These are phyloP conservation scores for Amblyjoppa fuscipennis DNA, from an alignment of 2,888 invertebrate genomes.

Conservation along the genomic window DNA sequence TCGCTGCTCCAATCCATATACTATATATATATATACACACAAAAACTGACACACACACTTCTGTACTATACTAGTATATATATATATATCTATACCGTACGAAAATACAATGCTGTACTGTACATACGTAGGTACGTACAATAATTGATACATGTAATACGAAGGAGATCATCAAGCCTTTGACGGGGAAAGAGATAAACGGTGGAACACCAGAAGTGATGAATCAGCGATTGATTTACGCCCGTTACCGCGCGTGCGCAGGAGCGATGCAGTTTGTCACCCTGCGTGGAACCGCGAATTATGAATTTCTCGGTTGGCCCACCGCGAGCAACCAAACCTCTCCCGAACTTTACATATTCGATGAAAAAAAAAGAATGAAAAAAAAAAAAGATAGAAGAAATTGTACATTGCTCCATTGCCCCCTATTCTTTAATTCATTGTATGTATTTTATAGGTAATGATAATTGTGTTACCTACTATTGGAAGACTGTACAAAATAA, in stretches of 20 bases:
- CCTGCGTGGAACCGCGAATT: constrained; percentile 9
- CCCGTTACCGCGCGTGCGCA: not conserved
- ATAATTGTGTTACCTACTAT: constrained; percentile 34
- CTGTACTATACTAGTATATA: constrained; percentile 60
- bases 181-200: constrained; percentile 40
- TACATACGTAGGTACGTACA: constrained; percentile 64
- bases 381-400: constrained; percentile 6
- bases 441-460: constrained; percentile 34
- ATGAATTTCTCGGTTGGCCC: not conserved
- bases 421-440: constrained; percentile 50
- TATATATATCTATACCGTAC: constrained; percentile 52
- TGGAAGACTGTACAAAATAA: constrained; percentile 62
- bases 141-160: constrained; percentile 21
- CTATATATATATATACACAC: constrained; percentile 47
- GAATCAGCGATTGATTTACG: constrained; percentile 23
- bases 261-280: not conserved
- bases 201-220: constrained; percentile 5
- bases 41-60: constrained; percentile 46
- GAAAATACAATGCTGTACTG: constrained; percentile 37
- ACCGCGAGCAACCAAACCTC: not conserved
- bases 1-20: constrained; percentile 63
- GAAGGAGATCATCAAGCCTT: constrained; percentile 47
- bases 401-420: constrained; percentile 56
- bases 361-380: not conserved
- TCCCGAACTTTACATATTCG: not conserved